A percentile compares a stretch with the other conserved stretches of the same genome.
These are phyloP conservation scores for Magallana ariakensis DNA, from an alignment of 1,140 invertebrate species.

Conservation along the genomic window DNA sequence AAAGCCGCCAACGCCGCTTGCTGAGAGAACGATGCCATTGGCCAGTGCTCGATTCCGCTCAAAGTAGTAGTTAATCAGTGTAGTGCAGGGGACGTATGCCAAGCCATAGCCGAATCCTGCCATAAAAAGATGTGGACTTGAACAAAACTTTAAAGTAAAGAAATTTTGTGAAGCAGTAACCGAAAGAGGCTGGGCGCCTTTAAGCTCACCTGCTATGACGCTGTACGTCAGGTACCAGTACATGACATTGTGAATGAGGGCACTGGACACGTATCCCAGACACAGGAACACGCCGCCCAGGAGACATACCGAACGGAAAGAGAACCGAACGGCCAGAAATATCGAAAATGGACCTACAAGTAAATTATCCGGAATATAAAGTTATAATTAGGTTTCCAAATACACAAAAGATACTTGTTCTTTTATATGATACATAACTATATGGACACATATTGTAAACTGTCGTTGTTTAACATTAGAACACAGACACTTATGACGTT, in stretches of 20 bases:
- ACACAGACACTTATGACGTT: no score
- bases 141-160: not conserved
- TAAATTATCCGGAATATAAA: no score
- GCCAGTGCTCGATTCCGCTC: slow-evolving; percentile 52
- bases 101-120: slow-evolving; percentile 51
- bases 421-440: no score
- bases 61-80: slow-evolving; percentile 53
- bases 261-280: slow-evolving; percentile 27
- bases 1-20: slow-evolving; percentile 45
- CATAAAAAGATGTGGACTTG: not conserved
- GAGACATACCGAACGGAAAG: slow-evolving; percentile 41
- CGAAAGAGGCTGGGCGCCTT: not conserved
- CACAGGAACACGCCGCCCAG: slow-evolving; percentile 37
- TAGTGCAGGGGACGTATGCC: slow-evolving; percentile 22
- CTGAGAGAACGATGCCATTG: slow-evolving; percentile 48
- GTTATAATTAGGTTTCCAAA: no score
- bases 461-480: no score
- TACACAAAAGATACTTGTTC: no score
- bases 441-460: no score
- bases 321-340: slow-evolving; percentile 17
- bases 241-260: not conserved
- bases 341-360: slow-evolving; percentile 8
- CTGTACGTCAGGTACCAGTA: slow-evolving; percentile 47
- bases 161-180: not conserved
- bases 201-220: slow-evolving; percentile 30